Percentiles rank a stretch among this genome's conserved stretches.
phyloP scores from a whole-genome alignment of 2,797 vertebrate genomes.

The Lacerta agilis region DNA sequence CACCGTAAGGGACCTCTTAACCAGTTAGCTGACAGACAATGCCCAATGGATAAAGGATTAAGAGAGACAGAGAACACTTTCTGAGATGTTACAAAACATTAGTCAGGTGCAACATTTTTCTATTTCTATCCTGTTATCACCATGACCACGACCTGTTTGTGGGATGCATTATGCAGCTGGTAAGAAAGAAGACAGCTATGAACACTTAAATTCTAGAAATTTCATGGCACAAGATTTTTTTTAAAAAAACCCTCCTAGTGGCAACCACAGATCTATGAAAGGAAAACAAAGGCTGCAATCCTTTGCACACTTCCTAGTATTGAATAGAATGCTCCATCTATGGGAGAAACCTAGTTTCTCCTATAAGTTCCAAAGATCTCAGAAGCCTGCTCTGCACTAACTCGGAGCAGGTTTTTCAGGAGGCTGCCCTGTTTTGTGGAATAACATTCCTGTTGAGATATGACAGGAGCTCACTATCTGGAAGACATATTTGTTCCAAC shows the following conservation, averaged over 20 bases:
- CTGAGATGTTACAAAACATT: neutral
- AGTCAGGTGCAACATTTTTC: neutral
- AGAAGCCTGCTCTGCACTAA: too few species aligned
- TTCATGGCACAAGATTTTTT: neutral
- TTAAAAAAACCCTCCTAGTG: neutral
- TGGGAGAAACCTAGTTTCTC: too few species aligned
- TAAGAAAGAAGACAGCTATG: neutral
- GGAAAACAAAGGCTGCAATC: neutral
- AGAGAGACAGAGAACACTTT: neutral
- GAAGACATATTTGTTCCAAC: too few species aligned
- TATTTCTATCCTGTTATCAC: neutral
- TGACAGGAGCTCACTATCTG: too few species aligned
- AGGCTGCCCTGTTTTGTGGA: too few species aligned
- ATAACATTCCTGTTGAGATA: too few species aligned
- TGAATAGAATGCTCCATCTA: too few species aligned
- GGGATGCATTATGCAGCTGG: neutral
- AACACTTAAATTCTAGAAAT: neutral
- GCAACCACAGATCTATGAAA: neutral
- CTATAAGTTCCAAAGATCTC: too few species aligned
- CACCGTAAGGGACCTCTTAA: too few species aligned
- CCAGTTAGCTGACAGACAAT: neutral
- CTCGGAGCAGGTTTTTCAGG: too few species aligned
- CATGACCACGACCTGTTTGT: neutral
- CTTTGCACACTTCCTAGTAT: neutral
- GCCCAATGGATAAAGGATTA: neutral